Base-by-base conservation (phyloP, 2,888 invertebrate species). In the Laspeyria flexula region DNA sequence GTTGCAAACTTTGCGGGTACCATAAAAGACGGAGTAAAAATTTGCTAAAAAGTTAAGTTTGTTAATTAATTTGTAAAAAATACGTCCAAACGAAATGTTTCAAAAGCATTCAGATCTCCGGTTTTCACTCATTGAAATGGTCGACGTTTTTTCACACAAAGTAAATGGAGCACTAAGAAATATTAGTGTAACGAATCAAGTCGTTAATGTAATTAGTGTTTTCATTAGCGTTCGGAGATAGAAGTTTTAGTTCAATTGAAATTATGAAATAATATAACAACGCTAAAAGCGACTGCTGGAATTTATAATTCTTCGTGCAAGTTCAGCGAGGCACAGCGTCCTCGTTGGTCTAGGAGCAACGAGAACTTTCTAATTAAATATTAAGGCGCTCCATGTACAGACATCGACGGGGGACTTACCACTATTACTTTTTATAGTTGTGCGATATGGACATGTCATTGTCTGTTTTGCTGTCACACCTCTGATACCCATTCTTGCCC, bases 281-380 rank as follows among this genome's bases (percentile, higher is more conserved):
- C 69, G 63, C 74, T 73, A 75, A 65, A 69, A 64, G 64, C 74
- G 72, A 73, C 73, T 76, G 73, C 67, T 73, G 75, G 81, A 81
- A 84, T 83, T 80, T 78, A 81, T 81, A 84, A 84, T 81, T 83
- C 79, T 79, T 77, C 69, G 72, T 72, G 68, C 66, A 79, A 79
- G 75, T 82, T 79, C 68, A 76, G 61, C 71, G 73, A 73, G 73
- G 71, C 75, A 60, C 68, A 65, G 68, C 62, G 61, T 60, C 63
- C 64, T 44, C 65, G 64, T 60, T 62, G 65, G 66, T 67, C 65
- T 51, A 71, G 60, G 69, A 69, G 67, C 60, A 65, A 63, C 63
- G 76, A 70, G 76, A 85, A 85, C 82, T 86, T 85, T 80, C 77
- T 85, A 83, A 86, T 86, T 85, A 85, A 86, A 86, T 84, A 86